Evolutionary conservation across 2,113 vertebrate genomes (phyloP), one percentile per base, ranked within the genome.

Genomic region (Ailuropoda melanoleuca): DNA sequence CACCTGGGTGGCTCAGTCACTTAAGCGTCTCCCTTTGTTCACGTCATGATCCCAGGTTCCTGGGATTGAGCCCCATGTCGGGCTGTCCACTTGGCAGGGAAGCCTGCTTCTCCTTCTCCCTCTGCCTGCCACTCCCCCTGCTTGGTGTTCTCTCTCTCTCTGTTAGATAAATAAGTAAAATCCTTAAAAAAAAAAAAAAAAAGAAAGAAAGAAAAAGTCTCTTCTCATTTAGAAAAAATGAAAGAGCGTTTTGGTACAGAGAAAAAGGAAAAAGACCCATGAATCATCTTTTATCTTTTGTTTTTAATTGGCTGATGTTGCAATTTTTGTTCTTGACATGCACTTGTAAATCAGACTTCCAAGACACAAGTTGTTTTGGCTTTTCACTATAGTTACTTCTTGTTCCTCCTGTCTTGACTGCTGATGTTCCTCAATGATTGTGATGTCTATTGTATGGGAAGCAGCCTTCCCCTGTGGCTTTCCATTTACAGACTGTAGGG

Each of bases 391-490:
- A n/a, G 37, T 70, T 97, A 90, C 90, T 88, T 98, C 97, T 95
- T 95, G 55, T 97, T 93, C 78, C 97, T 98, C 21, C 0, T 15
- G 80, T 98, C 50, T 74, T 89, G 93, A 97, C 97, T 97, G 96
- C 96, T 97, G 90, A 93, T 2, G 77, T 90, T 97, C 94, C 97
- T 87, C 83, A 68, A 43, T 97, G 93, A 96, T 96, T 98, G 97
- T 98, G 84, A 55, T 84, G 80, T 98, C 68, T 85, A 37, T 97
- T 98, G 98, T 97, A 90, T 98, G 98, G 98, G 96, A 98, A 98
- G 97, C 98, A 97, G 98, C 98, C 98, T 99, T 98, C 97, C 97
- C 62, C 46, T 19, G 24, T 14, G 94, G 94, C 98, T 98, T 98
- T 98, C 97, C 98, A 97, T 98, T 96, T 96, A 96, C 6, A 39